Base-by-base conservation (phyloP, 2,797 vertebrate genomes). In the Xenopus petersii region DNA sequence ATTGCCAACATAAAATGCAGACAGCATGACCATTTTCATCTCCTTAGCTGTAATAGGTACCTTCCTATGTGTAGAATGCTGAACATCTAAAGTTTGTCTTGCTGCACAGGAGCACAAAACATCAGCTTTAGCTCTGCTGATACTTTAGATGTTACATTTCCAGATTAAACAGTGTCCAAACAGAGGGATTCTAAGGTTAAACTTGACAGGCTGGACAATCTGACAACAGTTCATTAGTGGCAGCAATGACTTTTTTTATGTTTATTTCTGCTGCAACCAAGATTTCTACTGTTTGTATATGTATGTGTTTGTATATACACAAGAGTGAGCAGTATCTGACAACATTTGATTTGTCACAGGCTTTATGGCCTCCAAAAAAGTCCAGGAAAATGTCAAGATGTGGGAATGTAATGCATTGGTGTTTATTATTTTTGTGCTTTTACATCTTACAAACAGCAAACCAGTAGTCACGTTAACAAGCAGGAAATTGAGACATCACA, bases 221-320 rank as follows among this genome's bases (percentile, higher is more conserved):
- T 82, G 75, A 82, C 66, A 86, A 83, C 33, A 81, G 33, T 63
- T 24, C 15, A 74, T 4, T 73, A 64, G n/a, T 84, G 82, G 78
- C 51, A 81, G 63, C 82, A 70, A 80, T 88, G 84, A 88, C 71
- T 70, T 88, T 71, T 56, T 33, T 67, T 71, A 65, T 84, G 76
- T 70, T 86, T 78, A 74, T 70, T 82, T 81, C 81, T 84, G 80
- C 78, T 80, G 79, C 83, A 86, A 81, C 12, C 48, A 74, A 77
- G 80, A 81, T 87, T 5, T 10, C 55, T 82, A 65, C 81, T 86
- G 73, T 88, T 89, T 89, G 82, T 84, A 81, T 81, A 80, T 30
- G 26, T 79, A 70, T 82, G 13, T 68, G 79, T 81, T 85, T 88
- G 82, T 82, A 80, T 84, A 85, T 77, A 82, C 51, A 81, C 69